Base-by-base conservation (phyloP, 2,888 invertebrate genomes). In the Drosophila rellima region DNA sequence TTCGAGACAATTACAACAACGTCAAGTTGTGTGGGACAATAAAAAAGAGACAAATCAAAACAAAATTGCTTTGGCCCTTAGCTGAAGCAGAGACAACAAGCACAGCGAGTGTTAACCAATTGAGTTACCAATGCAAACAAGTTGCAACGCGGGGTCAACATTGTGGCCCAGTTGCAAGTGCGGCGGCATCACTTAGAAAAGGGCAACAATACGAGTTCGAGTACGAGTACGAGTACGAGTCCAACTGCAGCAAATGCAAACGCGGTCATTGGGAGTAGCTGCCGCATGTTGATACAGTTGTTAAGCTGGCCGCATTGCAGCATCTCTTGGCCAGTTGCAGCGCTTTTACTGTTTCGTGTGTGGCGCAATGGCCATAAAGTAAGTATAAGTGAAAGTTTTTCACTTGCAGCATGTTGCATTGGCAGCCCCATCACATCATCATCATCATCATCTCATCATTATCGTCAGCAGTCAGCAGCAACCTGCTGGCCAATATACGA, bases 331-430 rank as follows among this genome's bases (percentile, higher is more conserved):
- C 33, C 17, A 39, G 40, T 20, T 31, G 29, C 26, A 13, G 23
- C 15, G n/a, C 18, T 45, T 31, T 44, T n/a, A 5, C 33, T 6
- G 15, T 60, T 45, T 71, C 48, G 7, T 74, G 50, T 78, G 83
- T 82, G 86, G 70, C 80, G 86, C 86, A 86, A 86, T 76, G 66
- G n/a, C 66, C 67, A 77, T 73, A 70, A 55, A 56, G 20, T 10
- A 60, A 60, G 59, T 52, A 50, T 60, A 87, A 87, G 87, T 90
- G 90, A 87, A 87, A 87, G 90, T 87, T 88, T 87, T 81, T 83
- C 89, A 88, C 90, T 88, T 88, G 84, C 73, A 83, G 65, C 79
- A 48, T 50, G 66, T 60, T 76, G 73, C 85, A 70, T 68, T 70
- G 70, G 78, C 70, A 65, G 69, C 80, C 3, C 7, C 20, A 20